These are phyloP conservation scores for Plectropomus leopardus DNA, from an alignment of 2,113 vertebrate genomes.

Conservation along the genomic window DNA sequence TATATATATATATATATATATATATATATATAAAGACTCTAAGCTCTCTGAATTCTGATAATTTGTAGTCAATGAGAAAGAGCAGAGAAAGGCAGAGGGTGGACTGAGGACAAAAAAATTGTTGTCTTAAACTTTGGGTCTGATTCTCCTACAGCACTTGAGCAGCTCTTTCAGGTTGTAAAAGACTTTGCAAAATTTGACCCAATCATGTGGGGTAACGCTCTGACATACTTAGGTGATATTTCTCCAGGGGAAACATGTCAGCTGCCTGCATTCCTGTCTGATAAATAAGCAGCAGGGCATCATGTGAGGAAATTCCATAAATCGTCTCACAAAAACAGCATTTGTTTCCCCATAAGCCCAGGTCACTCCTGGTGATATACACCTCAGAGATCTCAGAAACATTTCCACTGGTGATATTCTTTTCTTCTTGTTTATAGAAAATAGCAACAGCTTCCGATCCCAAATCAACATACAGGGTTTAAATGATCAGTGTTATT, in stretches of 20 bases:
- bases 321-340: slow-evolving; percentile 21
- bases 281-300: slow-evolving; percentile 38
- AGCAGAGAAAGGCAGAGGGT: background rate
- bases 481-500: background rate
- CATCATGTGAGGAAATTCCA: slow-evolving; percentile 53
- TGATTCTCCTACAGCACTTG: slow-evolving; percentile 1
- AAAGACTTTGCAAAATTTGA: background rate
- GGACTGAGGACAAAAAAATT: background rate
- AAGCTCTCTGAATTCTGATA: slow-evolving; percentile 25
- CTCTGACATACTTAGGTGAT: slow-evolving; percentile 37
- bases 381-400: background rate
- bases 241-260: slow-evolving; percentile 49
- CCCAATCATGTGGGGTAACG: background rate
- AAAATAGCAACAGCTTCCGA: slow-evolving; percentile 1
- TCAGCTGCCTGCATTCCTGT: slow-evolving; percentile 43
- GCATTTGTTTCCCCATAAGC: slow-evolving; percentile 37
- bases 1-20: too few relatives aligned
- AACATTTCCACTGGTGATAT: background rate
- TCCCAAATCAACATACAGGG: background rate
- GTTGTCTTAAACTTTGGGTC: slow-evolving; percentile 1
- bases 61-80: background rate
- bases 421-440: background rate
- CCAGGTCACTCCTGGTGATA: background rate
- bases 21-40: slow-evolving; percentile 15
- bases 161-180: slow-evolving; percentile 20